Percentiles rank a stretch among this genome's conserved stretches.
phyloP scores from a whole-genome alignment of 1,140 invertebrate genomes.

The Mylabris phalerata region DNA sequence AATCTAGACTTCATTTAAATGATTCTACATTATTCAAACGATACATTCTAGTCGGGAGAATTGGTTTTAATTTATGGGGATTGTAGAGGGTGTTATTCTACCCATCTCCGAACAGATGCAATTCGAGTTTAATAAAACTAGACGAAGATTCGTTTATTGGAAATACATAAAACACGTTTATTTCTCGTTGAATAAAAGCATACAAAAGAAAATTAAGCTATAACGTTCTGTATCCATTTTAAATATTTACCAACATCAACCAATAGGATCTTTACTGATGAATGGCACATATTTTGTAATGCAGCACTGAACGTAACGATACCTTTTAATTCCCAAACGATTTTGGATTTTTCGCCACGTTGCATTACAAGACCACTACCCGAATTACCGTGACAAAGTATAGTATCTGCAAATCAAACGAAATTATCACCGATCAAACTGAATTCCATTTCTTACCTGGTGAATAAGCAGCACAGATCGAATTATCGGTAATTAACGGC shows the following conservation, averaged over 20 bases:
- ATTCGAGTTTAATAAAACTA: too few relatives aligned
- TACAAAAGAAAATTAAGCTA: neutral
- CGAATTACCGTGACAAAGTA: constrained; percentile 2
- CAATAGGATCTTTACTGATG: neutral
- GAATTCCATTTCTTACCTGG: neutral
- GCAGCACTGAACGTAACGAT: constrained; percentile 3
- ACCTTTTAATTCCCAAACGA: constrained; percentile 7
- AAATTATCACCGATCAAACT: neutral
- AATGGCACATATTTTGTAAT: constrained; percentile 6
- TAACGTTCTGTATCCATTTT: constrained; percentile 8
- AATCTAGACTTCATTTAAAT: too few relatives aligned
- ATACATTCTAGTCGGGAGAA: too few relatives aligned
- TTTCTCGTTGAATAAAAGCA: too few relatives aligned
- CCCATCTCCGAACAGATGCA: too few relatives aligned
- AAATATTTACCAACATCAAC: constrained; percentile 8
- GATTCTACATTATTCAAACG: too few relatives aligned
- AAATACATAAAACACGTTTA: too few relatives aligned
- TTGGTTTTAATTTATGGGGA: too few relatives aligned
- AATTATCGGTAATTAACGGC: constrained; percentile 3
- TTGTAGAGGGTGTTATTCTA: too few relatives aligned
- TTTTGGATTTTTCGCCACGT: neutral
- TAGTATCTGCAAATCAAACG: constrained; percentile 1
- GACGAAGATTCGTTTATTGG: too few relatives aligned
- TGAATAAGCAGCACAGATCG: neutral
- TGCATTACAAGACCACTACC: constrained; percentile 1